Evolutionary conservation across 1,140 invertebrate genomes (phyloP).

Genomic region (Macrobrachium rosenbergii): DNA sequence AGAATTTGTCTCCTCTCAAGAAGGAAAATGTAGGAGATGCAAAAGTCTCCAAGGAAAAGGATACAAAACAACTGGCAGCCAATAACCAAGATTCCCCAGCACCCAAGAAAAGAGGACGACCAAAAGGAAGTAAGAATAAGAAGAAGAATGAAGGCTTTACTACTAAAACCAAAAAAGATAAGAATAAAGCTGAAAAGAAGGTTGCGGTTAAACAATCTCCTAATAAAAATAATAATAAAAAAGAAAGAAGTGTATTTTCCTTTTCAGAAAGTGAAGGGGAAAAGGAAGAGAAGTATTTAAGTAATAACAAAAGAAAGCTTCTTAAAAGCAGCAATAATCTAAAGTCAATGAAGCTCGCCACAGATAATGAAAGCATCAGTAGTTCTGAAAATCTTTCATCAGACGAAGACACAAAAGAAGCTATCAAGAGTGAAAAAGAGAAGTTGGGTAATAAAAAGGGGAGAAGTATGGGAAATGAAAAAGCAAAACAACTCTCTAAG

Average conservation of each 20-base stretch:
- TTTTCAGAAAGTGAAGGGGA: conserved; percentile 51
- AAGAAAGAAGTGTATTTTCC: conserved; percentile 53
- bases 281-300: conserved; percentile 34
- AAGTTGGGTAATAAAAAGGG: background rate
- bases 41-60: background rate
- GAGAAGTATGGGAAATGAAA: conserved; percentile 39
- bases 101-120: conserved; percentile 61
- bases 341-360: conserved; percentile 35
- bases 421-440: conserved; percentile 21
- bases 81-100: conserved; percentile 19
- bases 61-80: background rate
- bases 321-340: conserved; percentile 5
- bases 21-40: conserved; percentile 21
- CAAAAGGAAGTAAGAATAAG: conserved; percentile 65
- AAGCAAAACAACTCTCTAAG: conserved; percentile 20
- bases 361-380: conserved; percentile 44
- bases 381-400: conserved; percentile 48
- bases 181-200: conserved; percentile 36
- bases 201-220: conserved; percentile 1
- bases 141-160: conserved; percentile 54
- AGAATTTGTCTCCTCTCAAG: background rate
- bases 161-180: conserved; percentile 41
- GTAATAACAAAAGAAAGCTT: conserved; percentile 33
- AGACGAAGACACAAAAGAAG: conserved; percentile 49
- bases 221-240: conserved; percentile 47